Evolutionary conservation across 2,797 vertebrate species (phyloP), one percentile per base, ranked within the genome.

Genomic region (Manis pentadactyla): DNA sequence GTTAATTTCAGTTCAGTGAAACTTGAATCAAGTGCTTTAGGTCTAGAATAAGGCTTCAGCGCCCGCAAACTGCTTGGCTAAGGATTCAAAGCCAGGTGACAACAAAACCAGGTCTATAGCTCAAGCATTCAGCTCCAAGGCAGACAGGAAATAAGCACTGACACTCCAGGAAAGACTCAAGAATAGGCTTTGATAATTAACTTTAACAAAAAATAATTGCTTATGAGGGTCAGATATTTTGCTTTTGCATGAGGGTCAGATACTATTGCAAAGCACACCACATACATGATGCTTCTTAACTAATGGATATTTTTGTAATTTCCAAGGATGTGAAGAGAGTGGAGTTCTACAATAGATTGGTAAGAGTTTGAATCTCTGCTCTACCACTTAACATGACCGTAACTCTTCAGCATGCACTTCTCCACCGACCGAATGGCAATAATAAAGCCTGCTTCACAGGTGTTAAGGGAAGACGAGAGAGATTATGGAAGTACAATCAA

Each of bases 1-100:
- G 29, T 34, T 95, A 75, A 89, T 91, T 92, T 96, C 89, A 87
- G 19, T 68, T 78, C 87, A 82, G 90, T 23, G 83, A 94, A 91
- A 90, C 84, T 92, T 77, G 55, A 92, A 59, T 92, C 61, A 87
- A 85, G 51, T 84, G 18, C 14, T 93, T 96, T 79, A 57, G 34
- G 87, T 53, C 29, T 87, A 46, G 57, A 94, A 82, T 95, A 86
- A 64, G 25, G 42, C 23, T 82, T 77, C 5, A 29, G 10, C 12
- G 4, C 5, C 17, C 2, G 31, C 7, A 77, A 59, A 19, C 31
- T 73, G 5, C 79, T 63, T 68, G 21, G 42, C 12, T 77, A 77
- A 59, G 46, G 21, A 71, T 37, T 73, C 15, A 84, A 87, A 63
- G n/a, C 7, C 64, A 23, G 27, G 46, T 61, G 57, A 63, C 25